These are phyloP conservation scores for Temnothorax rugatulus DNA, from an alignment of 2,888 invertebrate species.

Conservation along the genomic window DNA sequence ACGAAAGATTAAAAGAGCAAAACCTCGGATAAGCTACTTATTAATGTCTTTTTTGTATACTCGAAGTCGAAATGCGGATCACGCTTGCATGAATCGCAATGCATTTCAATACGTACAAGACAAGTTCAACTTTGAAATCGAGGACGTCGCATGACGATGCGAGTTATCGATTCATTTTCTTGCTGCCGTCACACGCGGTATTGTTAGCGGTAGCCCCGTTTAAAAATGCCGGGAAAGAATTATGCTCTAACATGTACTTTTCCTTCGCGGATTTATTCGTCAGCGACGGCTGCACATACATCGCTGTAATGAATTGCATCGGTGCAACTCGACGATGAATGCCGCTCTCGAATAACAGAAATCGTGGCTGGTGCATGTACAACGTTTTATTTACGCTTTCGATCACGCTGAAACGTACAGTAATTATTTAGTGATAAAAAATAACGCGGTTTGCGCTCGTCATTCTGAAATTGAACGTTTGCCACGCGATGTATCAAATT, in stretches of 20 bases:
- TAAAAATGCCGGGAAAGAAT: slow-evolving; percentile 44
- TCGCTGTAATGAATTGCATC: slow-evolving; percentile 56
- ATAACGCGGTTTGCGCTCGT: background rate
- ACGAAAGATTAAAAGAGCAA: background rate
- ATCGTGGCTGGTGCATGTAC: slow-evolving; percentile 38
- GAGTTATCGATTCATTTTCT: slow-evolving; percentile 53
- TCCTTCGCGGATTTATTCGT: slow-evolving; percentile 37
- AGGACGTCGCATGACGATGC: slow-evolving; percentile 44
- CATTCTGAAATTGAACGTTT: background rate
- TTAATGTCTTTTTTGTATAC: background rate
- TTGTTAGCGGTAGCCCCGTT: slow-evolving; percentile 29
- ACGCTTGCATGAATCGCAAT: background rate
- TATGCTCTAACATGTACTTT: slow-evolving; percentile 23
- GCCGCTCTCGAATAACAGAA: slow-evolving; percentile 55
- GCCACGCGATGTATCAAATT: background rate
- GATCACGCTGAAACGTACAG: slow-evolving; percentile 48
- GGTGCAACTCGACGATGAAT: slow-evolving; percentile 46
- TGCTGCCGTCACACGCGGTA: slow-evolving; percentile 28
- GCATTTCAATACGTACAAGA: slow-evolving; percentile 22
- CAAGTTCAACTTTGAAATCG: slow-evolving; percentile 44
- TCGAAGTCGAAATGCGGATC: background rate
- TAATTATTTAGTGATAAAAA: slow-evolving; percentile 55
- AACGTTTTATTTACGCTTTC: slow-evolving; percentile 49
- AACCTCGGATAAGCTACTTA: background rate
- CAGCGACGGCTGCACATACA: slow-evolving; percentile 41